Base-by-base conservation (phyloP, 2,797 vertebrate species). In the Smutsia gigantea region DNA sequence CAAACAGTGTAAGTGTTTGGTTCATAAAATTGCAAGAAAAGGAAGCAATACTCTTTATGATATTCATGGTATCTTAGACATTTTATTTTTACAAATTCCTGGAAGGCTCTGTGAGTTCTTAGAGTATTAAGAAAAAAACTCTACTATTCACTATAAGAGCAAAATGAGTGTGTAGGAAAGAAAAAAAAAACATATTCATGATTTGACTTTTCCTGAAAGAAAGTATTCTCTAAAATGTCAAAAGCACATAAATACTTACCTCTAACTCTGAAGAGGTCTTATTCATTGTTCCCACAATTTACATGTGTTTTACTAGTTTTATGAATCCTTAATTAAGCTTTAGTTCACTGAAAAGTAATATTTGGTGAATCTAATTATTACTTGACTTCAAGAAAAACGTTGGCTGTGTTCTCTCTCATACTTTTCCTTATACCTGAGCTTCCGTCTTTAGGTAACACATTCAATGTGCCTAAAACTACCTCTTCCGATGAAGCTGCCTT, bases 171-270 rank as follows among this genome's bases (percentile, higher is more conserved):
- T 89, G 37, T 95, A 97, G 92, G 5, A 61, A 86, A 89, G 72
- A 93, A 18, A 83, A 63, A 90, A 96, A 94, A 68, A 93, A 93
- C 46, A 23, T 93, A 95, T 89, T 87, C 51, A 94, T 97, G 85
- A 97, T 94, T 97, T 97, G 94, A 98, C 34, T 75, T 87, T 89
- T 78, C 53, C 23, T 77, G 95, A 94, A 85, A 59, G 94, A 95
- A 95, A 97, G 89, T 92, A 87, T 63, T 95, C 64, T 95, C 46
- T 91, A 88, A 63, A 39, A 55, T 95, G 78, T 97, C 72, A 95
- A 42, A 84, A 94, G 75, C 77, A 88, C 25, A 89, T 59, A 42
- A 55, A 29, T 64, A 5, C 8, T 3, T 92, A 29, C 2, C 5
- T 7, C 18, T 29, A 2, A 87, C 9, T 89, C 9, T n/a, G 15